These are phyloP conservation scores for Thaleichthys pacificus DNA, from an alignment of 2,797 vertebrate species.

Conservation along the genomic window DNA sequence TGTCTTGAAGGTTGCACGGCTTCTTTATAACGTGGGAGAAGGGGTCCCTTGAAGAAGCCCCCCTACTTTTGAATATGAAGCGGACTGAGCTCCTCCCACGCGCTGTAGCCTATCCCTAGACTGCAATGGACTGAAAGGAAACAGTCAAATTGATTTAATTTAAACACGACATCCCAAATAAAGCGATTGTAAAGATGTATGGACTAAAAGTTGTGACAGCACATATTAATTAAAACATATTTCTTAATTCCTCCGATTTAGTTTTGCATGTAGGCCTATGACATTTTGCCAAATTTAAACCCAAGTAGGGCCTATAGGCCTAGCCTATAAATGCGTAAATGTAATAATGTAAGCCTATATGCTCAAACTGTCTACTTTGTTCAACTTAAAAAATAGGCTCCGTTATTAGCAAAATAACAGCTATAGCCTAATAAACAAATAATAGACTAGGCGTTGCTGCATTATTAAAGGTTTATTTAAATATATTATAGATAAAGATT, in stretches of 20 bases:
- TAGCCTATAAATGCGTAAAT: neutral
- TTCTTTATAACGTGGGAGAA: conserved; percentile 86
- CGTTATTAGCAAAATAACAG: too few relatives aligned
- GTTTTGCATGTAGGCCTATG: too few relatives aligned
- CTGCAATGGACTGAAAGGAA: conserved; percentile 39
- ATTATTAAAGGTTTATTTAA: neutral
- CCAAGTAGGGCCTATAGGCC: neutral
- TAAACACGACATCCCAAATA: conserved; percentile 41
- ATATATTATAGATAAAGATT: neutral
- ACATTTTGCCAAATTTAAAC: conserved; percentile 8
- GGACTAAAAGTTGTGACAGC: conserved; percentile 12
- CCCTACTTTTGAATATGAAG: conserved; percentile 83
- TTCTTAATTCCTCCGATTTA: too few relatives aligned
- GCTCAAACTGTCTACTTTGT: neutral
- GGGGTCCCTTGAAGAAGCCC: conserved; percentile 74
- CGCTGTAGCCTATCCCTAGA: conserved; percentile 45
- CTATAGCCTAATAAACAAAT: neutral
- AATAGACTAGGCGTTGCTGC: neutral
- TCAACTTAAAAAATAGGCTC: too few relatives aligned
- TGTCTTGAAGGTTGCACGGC: conserved; percentile 75
- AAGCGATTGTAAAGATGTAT: conserved; percentile 30
- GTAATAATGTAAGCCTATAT: neutral
- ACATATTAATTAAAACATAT: neutral
- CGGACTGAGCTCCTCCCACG: conserved; percentile 84
- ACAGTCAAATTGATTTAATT: conserved; percentile 57